Evolutionary conservation across 1,140 invertebrate genomes (phyloP).

Genomic region (Apis dorsata): DNA sequence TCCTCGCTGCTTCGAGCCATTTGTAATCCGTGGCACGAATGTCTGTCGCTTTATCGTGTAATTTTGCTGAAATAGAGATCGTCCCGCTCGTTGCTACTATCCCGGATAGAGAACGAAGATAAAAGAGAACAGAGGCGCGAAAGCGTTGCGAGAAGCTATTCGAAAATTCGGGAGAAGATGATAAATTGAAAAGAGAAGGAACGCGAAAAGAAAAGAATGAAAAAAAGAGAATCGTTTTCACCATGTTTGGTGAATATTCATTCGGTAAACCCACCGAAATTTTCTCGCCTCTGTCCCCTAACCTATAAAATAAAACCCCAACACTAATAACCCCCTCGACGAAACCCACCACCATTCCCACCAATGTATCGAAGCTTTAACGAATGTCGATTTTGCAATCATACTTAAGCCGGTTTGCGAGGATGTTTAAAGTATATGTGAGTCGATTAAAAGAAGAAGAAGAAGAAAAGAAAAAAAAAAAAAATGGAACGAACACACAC

Average conservation of each 20-base stretch:
- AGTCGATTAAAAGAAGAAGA: background rate
- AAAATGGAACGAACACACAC: conserved; percentile 16
- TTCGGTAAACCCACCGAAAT: background rate
- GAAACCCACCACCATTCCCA: background rate
- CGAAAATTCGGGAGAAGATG: background rate
- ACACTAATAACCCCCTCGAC: background rate
- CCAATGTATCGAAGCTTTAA: conserved; percentile 43
- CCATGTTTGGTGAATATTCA: background rate
- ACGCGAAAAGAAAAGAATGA: background rate
- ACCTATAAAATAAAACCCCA: background rate
- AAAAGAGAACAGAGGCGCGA: conserved; percentile 28
- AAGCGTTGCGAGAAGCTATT: background rate
- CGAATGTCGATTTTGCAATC: conserved; percentile 74
- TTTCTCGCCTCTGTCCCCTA: background rate
- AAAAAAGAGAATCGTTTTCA: conserved; percentile 20
- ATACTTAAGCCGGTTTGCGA: conserved; percentile 59
- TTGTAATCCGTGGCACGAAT: background rate
- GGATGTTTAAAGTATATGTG: background rate
- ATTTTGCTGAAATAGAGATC: conserved; percentile 48
- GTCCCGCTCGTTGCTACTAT: background rate
- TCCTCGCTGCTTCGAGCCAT: background rate
- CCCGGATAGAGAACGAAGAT: background rate
- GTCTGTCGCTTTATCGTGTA: conserved; percentile 17
- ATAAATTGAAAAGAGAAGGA: background rate
- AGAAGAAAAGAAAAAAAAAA: background rate